phyloP scores from a whole-genome alignment of 1,140 invertebrate genomes.

The Drosophila littoralis region DNA sequence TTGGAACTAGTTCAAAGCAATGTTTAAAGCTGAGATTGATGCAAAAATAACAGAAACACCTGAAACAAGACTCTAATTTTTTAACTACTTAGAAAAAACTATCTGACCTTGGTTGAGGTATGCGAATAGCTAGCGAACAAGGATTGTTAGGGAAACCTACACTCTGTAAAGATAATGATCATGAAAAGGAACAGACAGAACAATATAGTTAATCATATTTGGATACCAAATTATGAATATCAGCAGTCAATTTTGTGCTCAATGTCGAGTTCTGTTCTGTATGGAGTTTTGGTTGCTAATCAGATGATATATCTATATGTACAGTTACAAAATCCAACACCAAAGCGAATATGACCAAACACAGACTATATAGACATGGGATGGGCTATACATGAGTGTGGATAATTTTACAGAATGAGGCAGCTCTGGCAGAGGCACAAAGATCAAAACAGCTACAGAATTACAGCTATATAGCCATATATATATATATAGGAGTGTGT shows the following conservation, averaged over 20 bases:
- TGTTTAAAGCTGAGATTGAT: neutral
- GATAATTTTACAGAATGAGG: constrained; percentile 36
- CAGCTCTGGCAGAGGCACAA: constrained; percentile 67
- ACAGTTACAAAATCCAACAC: constrained; percentile 50
- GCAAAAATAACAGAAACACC: neutral
- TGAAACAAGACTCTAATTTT: too few species aligned
- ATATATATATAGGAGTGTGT: constrained; percentile 12
- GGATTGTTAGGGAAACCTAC: neutral
- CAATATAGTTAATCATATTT: neutral
- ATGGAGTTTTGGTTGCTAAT: constrained; percentile 33
- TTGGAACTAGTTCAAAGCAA: constrained; percentile 6
- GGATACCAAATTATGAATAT: neutral
- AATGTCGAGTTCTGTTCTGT: constrained; percentile 29
- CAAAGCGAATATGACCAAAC: constrained; percentile 40
- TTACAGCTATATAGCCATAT: constrained; percentile 59
- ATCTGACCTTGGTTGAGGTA: neutral
- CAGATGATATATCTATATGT: constrained; percentile 21
- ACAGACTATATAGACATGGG: constrained; percentile 39
- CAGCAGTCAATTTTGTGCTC: neutral
- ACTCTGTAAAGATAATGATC: neutral
- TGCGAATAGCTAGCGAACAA: neutral
- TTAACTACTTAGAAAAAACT: neutral
- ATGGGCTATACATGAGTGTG: constrained; percentile 33
- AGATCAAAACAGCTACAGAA: constrained; percentile 65
- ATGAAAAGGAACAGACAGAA: neutral